Evolutionary conservation across 2,888 invertebrate species (phyloP), one percentile per base, ranked within the genome.

Genomic region (Malachius bipustulatus): DNA sequence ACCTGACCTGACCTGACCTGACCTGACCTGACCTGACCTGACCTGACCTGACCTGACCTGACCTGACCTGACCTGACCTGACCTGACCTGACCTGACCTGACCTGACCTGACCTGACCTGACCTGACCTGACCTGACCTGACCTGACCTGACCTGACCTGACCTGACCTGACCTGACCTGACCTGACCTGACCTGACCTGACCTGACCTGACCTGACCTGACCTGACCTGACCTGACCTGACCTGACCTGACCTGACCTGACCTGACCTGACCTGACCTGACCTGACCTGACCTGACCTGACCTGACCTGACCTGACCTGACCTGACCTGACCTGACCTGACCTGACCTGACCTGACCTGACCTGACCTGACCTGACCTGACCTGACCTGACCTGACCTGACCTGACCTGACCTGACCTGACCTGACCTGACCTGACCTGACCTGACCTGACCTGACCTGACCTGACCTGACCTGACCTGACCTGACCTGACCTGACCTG

Each of bases 11-110:
- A 63, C 54, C 52, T 49, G 53, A 54, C 57, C 52, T 57, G 57
- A 60, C 62, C 61, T 64, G 62, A 64, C 62, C 63, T 65, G 65
- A 65, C 59, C 54, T 52, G 56, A 47, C 53, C 55, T 52, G 57
- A 61, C 60, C 63, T 61, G 58, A 64, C 59, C 58, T 54, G 57
- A 52, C 51, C 49, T 49, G 51, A 57, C 48, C 47, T 43, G 47
- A 45, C 43, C 33, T 14, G 35, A 13, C 34, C 14, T 14, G 4
- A 30, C 34, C 10, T 14, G n/a, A 13, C 36, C 11, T 9, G 32
- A 36, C 32, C 28, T 26, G 24, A 19, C 36, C 14, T n/a, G 13
- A 24, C 29, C 11, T 8, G 29, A 29, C 38, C 45, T 12, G 36
- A 34, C 15, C 42, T 43, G n/a, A 34, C 19, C n/a, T 32, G 42